phyloP scores from a whole-genome alignment of 2,113 vertebrate genomes.

The Hyperopisus bebe region DNA sequence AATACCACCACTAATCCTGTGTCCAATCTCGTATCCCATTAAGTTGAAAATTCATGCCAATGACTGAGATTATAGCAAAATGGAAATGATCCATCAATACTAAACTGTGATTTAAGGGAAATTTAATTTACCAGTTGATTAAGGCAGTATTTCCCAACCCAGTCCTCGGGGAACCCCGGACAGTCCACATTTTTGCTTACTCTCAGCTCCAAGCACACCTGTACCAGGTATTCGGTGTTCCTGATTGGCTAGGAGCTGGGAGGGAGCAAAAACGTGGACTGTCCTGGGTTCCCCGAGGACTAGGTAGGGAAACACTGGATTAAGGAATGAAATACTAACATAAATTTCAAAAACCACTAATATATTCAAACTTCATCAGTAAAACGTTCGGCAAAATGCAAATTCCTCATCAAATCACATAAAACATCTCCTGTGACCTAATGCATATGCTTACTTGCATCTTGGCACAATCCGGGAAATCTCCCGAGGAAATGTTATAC shows the following conservation, averaged over 20 bases:
- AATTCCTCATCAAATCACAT: background rate
- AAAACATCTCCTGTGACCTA: no score
- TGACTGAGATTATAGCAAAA: background rate
- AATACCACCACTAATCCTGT: no score
- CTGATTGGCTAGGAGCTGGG: no score
- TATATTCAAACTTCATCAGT: background rate
- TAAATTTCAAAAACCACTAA: background rate
- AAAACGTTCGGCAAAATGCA: background rate
- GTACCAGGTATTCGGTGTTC: no score
- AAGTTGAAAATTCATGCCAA: background rate
- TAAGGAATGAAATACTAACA: background rate
- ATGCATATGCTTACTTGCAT: conserved; percentile 69
- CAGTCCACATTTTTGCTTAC: no score
- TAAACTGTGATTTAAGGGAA: background rate
- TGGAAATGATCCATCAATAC: background rate
- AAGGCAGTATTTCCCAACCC: no score
- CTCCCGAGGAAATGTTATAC: conserved; percentile 74
- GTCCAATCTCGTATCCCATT: background rate
- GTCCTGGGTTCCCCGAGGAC: no score
- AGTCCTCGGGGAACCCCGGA: no score
- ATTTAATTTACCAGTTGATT: background rate
- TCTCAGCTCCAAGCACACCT: no score
- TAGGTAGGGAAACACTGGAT: no score
- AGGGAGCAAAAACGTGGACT: no score
- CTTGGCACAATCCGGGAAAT: conserved; percentile 79